Evolutionary conservation across 2,797 vertebrate genomes (phyloP).

Genomic region (Tapirus indicus): DNA sequence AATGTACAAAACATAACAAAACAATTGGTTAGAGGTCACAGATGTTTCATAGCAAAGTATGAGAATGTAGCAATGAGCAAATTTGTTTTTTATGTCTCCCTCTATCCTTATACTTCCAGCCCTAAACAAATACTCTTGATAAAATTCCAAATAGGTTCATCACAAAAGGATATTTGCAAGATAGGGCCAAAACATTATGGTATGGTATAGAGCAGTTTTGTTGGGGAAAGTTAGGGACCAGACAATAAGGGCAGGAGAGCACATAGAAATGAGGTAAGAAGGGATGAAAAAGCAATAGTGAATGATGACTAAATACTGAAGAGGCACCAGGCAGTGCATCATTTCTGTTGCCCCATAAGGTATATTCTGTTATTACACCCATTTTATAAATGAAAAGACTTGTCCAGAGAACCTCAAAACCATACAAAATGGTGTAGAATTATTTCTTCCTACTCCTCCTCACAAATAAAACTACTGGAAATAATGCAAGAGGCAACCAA

Average conservation of each 20-base stretch:
- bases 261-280: fast-evolving
- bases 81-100: not conserved
- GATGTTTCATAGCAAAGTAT: not conserved
- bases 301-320: too few species aligned
- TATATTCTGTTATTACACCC: not conserved
- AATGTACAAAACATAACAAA: not conserved
- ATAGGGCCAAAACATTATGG: too few species aligned
- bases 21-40: not conserved
- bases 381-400: not conserved
- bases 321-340: not conserved
- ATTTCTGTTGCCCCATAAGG: too few species aligned
- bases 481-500: not conserved
- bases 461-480: not conserved
- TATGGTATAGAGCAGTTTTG: fast-evolving
- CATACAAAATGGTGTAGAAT: not conserved
- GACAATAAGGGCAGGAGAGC: too few species aligned
- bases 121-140: not conserved
- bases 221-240: too few species aligned
- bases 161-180: not conserved
- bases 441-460: not conserved
- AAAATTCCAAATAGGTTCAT: too few species aligned
- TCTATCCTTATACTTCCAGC: not conserved
- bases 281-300: fast-evolving
- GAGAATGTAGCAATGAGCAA: not conserved
- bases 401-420: not conserved